Evolutionary conservation across 2,888 invertebrate species (phyloP), one percentile per base, ranked within the genome.

Genomic region (Argynnis bischoffii): DNA sequence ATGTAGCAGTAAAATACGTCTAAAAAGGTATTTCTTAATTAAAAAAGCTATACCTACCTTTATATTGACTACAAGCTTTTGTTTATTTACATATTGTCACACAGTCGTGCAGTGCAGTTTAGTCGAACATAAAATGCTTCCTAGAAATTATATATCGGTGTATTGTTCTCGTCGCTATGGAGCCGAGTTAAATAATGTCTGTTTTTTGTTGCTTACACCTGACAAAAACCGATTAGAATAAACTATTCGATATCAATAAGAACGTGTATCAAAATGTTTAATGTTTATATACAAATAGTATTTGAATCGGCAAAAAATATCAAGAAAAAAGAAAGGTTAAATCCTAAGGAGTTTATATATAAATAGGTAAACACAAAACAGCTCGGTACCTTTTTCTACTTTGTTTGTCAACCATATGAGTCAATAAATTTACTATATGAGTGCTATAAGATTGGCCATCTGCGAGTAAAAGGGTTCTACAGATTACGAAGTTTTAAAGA

Each of bases 141-240:
- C 66, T 66, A 66, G 60, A 66, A 66, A 55, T 48, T 54, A 15
- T 21, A 47, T 54, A 59, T 47, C 47, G 31, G 15, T 15, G 26
- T 65, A 53, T 65, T 65, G 57, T 59, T 53, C 26, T 35, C 50
- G 16, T 50, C 46, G 59, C 57, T 3, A 14, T 26, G 16, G 46
- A 57, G 53, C 14, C 13, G 21, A 65, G 21, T 16, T 53, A 47
- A 54, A 48, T 53, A 53, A 41, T 21, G 53, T 59, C 57, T 59
- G 64, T 26, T 48, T 59, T 57, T 57, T 41, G 8, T 65, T 65
- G 15, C n/a, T 55, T 1, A 16, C 15, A 47, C 26, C 5, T 57
- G 26, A 59, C 46, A 53, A 65, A 65, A 57, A 59, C 46, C 35
- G 11, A 16, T 26, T 21, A 26, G 26, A 65, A 65, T 18, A 47